Conservation (phyloP, 2,888 invertebrate genomes). For the Pimpla rufipes region DNA sequence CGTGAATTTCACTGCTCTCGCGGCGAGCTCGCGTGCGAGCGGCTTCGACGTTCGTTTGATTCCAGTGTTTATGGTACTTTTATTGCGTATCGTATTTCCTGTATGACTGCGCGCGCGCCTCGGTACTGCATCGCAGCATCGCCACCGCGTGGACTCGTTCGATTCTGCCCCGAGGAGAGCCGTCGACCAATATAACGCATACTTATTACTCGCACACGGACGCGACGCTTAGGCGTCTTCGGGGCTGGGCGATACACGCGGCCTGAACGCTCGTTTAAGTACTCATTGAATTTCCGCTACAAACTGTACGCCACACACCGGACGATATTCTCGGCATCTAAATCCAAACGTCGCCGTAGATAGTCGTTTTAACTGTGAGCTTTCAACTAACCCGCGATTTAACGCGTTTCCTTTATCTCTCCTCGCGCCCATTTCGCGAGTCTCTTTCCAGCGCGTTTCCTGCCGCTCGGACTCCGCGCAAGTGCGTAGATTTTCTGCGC, state of each 20-base stretch:
- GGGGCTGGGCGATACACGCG: constrained; percentile 10
- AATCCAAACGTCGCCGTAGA: neutral
- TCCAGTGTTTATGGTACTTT: constrained; percentile 67
- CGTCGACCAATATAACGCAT: constrained; percentile 14
- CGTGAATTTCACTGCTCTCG: constrained; percentile 47
- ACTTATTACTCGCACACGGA: no score
- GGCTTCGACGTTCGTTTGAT: constrained; percentile 55
- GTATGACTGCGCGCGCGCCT: constrained; percentile 36
- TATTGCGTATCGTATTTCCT: constrained; percentile 66
- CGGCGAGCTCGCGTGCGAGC: constrained; percentile 24
- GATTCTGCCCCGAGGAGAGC: constrained; percentile 14
- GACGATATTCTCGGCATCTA: constrained; percentile 34
- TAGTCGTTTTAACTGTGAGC: constrained; percentile 27
- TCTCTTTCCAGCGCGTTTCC: constrained; percentile 17
- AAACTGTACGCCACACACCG: constrained; percentile 18
- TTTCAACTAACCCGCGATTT: constrained; percentile 50
- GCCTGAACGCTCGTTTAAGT: constrained; percentile 50
- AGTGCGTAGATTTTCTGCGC: constrained; percentile 7
- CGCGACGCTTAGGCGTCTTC: neutral
- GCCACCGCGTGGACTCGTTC: constrained; percentile 17
- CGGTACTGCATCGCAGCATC: neutral
- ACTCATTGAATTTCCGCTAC: constrained; percentile 49
- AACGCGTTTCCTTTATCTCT: constrained; percentile 26
- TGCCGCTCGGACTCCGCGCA: neutral
- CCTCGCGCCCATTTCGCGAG: constrained; percentile 13